Percentiles rank a stretch among this genome's conserved stretches.
Conservation (phyloP, 2,888 invertebrate genomes). For the Drosophila rellima region DNA sequence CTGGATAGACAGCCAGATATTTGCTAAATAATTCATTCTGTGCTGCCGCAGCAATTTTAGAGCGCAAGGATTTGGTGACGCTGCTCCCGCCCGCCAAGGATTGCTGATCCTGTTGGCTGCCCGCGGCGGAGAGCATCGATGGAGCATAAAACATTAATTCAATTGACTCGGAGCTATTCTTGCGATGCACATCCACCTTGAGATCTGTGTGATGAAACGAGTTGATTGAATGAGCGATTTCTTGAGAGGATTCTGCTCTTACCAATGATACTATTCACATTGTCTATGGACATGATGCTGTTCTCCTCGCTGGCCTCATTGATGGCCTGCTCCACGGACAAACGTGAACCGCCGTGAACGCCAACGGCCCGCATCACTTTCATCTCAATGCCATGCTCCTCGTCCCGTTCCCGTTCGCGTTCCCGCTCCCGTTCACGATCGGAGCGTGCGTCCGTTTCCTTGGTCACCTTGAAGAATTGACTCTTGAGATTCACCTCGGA, state of each 20-base stretch:
- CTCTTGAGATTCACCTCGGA: constrained; percentile 87
- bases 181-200: constrained; percentile 96
- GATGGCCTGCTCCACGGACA: constrained; percentile 88
- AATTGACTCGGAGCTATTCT: constrained; percentile 95
- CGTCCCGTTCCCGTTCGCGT: constrained; percentile 84
- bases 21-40: constrained; percentile 73
- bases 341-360: constrained; percentile 86
- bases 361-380: constrained; percentile 89
- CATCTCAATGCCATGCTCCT: constrained; percentile 94
- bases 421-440: constrained; percentile 13
- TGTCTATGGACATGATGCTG: constrained; percentile 86
- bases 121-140: constrained; percentile 75
- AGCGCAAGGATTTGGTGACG: constrained; percentile 80
- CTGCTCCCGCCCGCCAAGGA: constrained; percentile 78
- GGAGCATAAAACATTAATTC: constrained; percentile 89
- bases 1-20: constrained; percentile 84
- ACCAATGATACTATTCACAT: constrained; percentile 90
- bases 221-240: background rate
- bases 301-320: constrained; percentile 85
- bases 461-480: constrained; percentile 85
- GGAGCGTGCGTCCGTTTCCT: constrained; percentile 84
- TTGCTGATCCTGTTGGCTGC: constrained; percentile 83
- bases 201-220: constrained; percentile 88
- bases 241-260: constrained; percentile 37
- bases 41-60: constrained; percentile 38